These are phyloP conservation scores for Callospermophilus lateralis DNA, from an alignment of 2,113 vertebrate species.

Conservation along the genomic window DNA sequence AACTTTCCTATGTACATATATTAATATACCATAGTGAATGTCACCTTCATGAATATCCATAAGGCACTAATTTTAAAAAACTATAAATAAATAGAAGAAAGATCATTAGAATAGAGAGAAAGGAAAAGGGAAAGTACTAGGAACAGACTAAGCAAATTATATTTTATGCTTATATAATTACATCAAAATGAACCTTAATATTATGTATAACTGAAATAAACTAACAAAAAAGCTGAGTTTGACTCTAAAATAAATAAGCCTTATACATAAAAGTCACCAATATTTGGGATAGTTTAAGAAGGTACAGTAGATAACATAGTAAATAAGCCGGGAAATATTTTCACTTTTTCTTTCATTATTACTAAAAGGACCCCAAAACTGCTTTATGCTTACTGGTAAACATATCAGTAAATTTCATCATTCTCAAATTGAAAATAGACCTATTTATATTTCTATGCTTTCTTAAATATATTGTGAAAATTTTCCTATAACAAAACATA, in stretches of 20 bases:
- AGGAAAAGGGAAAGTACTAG: no score
- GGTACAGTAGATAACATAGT: neutral
- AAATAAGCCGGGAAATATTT: constrained; percentile 28
- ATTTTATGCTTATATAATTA: no score
- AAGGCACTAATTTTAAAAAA: no score
- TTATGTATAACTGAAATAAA: no score
- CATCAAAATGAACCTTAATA: neutral
- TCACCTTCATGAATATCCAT: no score
- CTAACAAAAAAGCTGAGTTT: neutral
- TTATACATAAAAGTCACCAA: constrained; percentile 27
- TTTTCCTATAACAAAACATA: neutral
- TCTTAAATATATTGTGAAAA: constrained; percentile 48
- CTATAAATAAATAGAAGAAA: no score
- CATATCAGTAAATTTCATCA: constrained; percentile 23
- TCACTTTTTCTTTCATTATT: constrained; percentile 25
- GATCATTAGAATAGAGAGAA: no score
- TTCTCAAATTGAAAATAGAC: neutral
- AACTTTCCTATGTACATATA: no score
- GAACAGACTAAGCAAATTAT: no score
- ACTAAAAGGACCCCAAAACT: neutral
- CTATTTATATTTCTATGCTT: constrained; percentile 43
- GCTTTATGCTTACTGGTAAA: neutral
- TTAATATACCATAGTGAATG: no score
- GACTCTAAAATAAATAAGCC: constrained; percentile 24
- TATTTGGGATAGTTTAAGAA: neutral